phyloP scores from a whole-genome alignment of 2,797 vertebrate species.

The Pangasius sanitwongsei region DNA sequence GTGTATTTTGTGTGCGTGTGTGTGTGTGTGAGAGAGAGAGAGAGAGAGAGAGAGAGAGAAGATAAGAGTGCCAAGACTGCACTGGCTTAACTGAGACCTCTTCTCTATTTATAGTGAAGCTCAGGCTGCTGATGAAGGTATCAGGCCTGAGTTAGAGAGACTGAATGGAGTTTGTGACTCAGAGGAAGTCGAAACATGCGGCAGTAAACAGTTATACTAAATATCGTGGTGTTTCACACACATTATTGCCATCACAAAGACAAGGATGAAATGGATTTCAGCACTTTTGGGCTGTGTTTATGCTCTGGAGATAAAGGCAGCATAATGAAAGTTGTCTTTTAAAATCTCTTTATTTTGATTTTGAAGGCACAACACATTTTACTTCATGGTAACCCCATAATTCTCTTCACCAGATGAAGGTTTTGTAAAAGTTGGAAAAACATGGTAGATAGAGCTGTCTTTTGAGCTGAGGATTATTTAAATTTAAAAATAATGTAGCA shows the following conservation, averaged over 20 bases:
- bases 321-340: neutral
- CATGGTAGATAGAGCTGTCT: neutral
- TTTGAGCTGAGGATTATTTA: neutral
- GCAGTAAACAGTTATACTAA: neutral
- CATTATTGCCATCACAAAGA: no score
- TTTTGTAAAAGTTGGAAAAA: neutral
- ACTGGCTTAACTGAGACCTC: conserved; percentile 35
- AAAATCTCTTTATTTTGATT: neutral
- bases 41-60: neutral
- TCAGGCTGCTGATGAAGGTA: conserved; percentile 21
- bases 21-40: conserved; percentile 1
- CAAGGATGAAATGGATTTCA: neutral
- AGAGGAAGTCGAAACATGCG: neutral
- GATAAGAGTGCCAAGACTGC: conserved; percentile 20
- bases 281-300: neutral
- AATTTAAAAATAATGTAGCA: neutral
- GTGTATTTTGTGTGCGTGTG: conserved; percentile 22
- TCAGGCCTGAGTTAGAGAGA: neutral
- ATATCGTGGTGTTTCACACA: neutral
- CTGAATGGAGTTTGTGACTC: neutral
- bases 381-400: neutral
- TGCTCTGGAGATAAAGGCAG: neutral
- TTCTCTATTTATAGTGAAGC: conserved; percentile 57
- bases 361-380: neutral
- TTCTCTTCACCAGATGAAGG: neutral